Evolutionary conservation across 2,797 vertebrate species (phyloP).

Genomic region (Muraenolepis orangiensis): DNA sequence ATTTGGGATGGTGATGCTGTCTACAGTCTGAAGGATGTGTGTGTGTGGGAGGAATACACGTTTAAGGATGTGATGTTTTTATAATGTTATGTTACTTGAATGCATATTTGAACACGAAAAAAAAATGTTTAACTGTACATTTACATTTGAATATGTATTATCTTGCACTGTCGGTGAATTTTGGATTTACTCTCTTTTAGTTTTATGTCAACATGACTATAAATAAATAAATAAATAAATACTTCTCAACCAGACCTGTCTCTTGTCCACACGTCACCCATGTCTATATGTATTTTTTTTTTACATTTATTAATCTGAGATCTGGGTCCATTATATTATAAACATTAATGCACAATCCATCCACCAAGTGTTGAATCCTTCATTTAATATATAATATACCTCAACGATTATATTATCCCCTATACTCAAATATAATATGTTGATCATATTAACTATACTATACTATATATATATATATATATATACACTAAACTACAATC

Average conservation of each 20-base stretch:
- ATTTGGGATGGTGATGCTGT: not conserved
- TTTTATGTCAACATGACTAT: slow-evolving; percentile 59
- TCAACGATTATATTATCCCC: no score
- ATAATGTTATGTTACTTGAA: slow-evolving; percentile 81
- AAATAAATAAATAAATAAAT: slow-evolving; percentile 63
- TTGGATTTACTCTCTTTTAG: slow-evolving; percentile 51
- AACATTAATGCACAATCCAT: no score
- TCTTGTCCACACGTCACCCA: not conserved
- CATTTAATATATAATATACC: no score
- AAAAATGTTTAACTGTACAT: slow-evolving; percentile 61
- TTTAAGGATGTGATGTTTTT: slow-evolving; percentile 25
- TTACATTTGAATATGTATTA: slow-evolving; percentile 57
- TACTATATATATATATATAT: no score
- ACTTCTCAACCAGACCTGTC: not conserved
- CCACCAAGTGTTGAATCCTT: no score
- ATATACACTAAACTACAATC: no score
- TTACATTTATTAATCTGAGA: no score
- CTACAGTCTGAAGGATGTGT: slow-evolving; percentile 55
- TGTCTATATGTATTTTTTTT: not conserved
- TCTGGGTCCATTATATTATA: no score
- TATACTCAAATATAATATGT: no score
- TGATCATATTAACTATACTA: no score
- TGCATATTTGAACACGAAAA: slow-evolving; percentile 75
- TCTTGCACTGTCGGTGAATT: slow-evolving; percentile 45
- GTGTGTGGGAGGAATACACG: slow-evolving; percentile 11